These are phyloP conservation scores for Belonocnema kinseyi DNA, from an alignment of 1,140 invertebrate genomes.

Conservation along the genomic window DNA sequence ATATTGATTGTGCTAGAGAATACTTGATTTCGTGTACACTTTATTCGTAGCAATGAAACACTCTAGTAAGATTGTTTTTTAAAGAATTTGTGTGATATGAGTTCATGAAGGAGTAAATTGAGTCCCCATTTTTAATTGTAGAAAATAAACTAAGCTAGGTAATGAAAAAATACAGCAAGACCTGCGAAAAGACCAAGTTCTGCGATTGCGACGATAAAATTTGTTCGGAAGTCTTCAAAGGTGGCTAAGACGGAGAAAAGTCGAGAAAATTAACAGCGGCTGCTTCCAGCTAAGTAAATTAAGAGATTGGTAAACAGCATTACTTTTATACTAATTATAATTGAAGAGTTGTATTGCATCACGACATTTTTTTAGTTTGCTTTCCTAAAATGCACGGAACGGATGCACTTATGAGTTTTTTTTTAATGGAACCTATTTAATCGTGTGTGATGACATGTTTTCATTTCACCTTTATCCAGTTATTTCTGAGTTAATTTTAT, in stretches of 20 bases:
- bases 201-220: constrained; percentile 33
- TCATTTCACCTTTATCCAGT: too few relatives aligned
- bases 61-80: too few relatives aligned
- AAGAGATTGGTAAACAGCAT: constrained; percentile 56
- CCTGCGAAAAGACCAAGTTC: constrained; percentile 47
- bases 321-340: constrained; percentile 43
- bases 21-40: too few relatives aligned
- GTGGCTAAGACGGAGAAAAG: constrained; percentile 54
- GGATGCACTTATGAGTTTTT: too few relatives aligned
- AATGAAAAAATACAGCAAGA: constrained; percentile 62
- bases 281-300: constrained; percentile 60
- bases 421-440: too few relatives aligned
- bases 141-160: constrained; percentile 62
- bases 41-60: too few relatives aligned
- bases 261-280: constrained; percentile 56
- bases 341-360: constrained; percentile 16
- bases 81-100: too few relatives aligned
- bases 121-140: constrained; percentile 62
- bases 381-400: too few relatives aligned
- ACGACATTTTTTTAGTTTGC: too few relatives aligned
- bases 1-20: too few relatives aligned
- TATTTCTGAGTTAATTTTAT: too few relatives aligned
- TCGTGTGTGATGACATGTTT: too few relatives aligned
- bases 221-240: constrained; percentile 50
- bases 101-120: constrained; percentile 51